Conservation (phyloP, 2,888 invertebrate genomes). For the Gari tellinella region DNA sequence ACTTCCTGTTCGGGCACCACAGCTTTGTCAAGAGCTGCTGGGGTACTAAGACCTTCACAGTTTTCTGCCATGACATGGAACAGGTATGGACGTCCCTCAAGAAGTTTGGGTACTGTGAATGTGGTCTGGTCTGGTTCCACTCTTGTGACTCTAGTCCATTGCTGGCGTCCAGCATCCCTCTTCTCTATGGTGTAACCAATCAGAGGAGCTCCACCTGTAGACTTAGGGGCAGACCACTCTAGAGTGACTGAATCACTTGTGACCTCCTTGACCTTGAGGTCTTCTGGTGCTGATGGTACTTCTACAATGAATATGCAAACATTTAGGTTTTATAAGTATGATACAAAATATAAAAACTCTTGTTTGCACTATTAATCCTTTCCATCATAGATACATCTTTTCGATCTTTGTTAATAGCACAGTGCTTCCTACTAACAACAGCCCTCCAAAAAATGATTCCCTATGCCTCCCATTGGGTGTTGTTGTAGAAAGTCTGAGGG, state of each 20-base stretch:
- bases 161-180: slow-evolving; percentile 85
- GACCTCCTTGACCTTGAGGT: slow-evolving; percentile 74
- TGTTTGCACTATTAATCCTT: no score
- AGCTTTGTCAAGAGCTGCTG: slow-evolving; percentile 86
- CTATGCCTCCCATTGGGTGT: no score
- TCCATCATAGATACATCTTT: no score
- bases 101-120: slow-evolving; percentile 85
- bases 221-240: slow-evolving; percentile 93
- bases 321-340: no score
- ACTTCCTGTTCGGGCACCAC: slow-evolving; percentile 73
- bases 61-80: slow-evolving; percentile 94
- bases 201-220: slow-evolving; percentile 90
- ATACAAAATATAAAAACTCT: no score
- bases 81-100: slow-evolving; percentile 95
- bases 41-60: slow-evolving; percentile 95
- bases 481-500: no score
- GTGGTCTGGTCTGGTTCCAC: slow-evolving; percentile 63
- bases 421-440: no score
- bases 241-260: slow-evolving; percentile 88
- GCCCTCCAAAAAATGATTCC: no score
- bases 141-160: slow-evolving; percentile 72
- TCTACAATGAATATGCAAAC: slow-evolving; percentile 62
- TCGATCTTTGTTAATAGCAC: no score
- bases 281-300: slow-evolving; percentile 78
- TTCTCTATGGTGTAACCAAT: slow-evolving; percentile 84